Percentiles rank a stretch among this genome's conserved stretches.
phyloP scores from a whole-genome alignment of 2,888 invertebrate genomes.

The Caenorhabditis sp. region DNA sequence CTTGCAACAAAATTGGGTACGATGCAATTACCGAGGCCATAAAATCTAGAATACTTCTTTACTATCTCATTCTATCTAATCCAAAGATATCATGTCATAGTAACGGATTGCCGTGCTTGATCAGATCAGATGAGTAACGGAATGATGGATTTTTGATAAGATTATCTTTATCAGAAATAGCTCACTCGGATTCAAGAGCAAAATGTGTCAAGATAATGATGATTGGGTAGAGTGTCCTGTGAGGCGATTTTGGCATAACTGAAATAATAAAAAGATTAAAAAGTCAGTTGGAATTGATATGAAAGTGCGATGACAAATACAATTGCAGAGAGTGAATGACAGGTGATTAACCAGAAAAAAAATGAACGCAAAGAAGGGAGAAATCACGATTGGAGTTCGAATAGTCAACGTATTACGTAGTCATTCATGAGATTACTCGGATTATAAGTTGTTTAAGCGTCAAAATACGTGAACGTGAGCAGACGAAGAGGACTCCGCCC shows the following conservation, averaged over 20 bases:
- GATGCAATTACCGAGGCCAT: no score
- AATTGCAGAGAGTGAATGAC: no score
- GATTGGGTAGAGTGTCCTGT: constrained; percentile 57
- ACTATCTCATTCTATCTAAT: background rate
- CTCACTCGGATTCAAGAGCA: constrained; percentile 44
- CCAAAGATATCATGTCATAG: background rate
- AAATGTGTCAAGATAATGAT: constrained; percentile 35
- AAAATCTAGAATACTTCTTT: no score
- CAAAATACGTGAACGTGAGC: constrained; percentile 44
- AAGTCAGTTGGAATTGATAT: background rate
- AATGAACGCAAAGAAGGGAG: background rate
- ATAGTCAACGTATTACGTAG: background rate
- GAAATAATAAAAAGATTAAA: background rate
- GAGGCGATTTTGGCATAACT: constrained; percentile 55
- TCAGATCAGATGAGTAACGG: no score
- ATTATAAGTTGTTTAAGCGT: constrained; percentile 9
- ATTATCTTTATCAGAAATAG: background rate
- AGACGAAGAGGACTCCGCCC: constrained; percentile 36
- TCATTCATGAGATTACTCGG: constrained; percentile 12
- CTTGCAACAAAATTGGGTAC: background rate
- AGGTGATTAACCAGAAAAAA: no score
- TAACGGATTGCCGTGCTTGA: no score
- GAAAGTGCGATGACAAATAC: background rate
- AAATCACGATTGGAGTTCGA: background rate
- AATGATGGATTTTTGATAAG: no score